A percentile compares a stretch with the other conserved stretches of the same genome.
These are phyloP conservation scores for Phengaris arion DNA, from an alignment of 2,888 invertebrate genomes.

Conservation along the genomic window DNA sequence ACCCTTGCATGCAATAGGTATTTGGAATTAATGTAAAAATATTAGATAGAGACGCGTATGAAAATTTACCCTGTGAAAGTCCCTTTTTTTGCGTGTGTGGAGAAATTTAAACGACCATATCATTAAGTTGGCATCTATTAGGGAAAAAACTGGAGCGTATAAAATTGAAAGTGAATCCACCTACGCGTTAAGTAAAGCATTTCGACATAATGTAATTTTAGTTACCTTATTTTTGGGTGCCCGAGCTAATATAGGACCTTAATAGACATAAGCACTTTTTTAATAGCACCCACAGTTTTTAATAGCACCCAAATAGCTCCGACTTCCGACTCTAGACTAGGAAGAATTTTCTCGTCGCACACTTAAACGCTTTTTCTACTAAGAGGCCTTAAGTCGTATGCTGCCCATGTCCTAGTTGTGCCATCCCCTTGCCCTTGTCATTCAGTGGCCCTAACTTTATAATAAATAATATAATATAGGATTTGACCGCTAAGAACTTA, in stretches of 20 bases:
- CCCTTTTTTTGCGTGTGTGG: background rate
- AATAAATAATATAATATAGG: too few relatives aligned
- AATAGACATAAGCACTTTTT: too few relatives aligned
- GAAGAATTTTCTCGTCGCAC: too few relatives aligned
- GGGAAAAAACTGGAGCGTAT: conserved; percentile 28
- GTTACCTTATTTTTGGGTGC: background rate
- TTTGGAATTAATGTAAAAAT: too few relatives aligned
- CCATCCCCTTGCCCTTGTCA: background rate
- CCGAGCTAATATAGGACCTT: background rate
- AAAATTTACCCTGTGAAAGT: background rate
- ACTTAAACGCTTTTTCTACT: too few relatives aligned
- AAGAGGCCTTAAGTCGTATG: background rate
- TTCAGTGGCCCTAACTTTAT: too few relatives aligned
- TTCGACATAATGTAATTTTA: conserved; percentile 1
- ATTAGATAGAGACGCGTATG: too few relatives aligned
- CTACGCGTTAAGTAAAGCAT: conserved; percentile 23
- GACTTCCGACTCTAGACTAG: too few relatives aligned
- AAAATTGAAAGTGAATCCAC: conserved; percentile 25
- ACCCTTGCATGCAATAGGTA: too few relatives aligned
- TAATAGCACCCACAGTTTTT: too few relatives aligned
- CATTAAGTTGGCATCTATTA: conserved; percentile 25
- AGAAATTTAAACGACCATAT: conserved; percentile 24
- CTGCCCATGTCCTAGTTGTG: background rate
- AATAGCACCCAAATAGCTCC: too few relatives aligned
- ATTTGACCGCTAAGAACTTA: too few relatives aligned